Base-by-base conservation (phyloP, 2,113 vertebrate genomes). In the Leucosticte australis region DNA sequence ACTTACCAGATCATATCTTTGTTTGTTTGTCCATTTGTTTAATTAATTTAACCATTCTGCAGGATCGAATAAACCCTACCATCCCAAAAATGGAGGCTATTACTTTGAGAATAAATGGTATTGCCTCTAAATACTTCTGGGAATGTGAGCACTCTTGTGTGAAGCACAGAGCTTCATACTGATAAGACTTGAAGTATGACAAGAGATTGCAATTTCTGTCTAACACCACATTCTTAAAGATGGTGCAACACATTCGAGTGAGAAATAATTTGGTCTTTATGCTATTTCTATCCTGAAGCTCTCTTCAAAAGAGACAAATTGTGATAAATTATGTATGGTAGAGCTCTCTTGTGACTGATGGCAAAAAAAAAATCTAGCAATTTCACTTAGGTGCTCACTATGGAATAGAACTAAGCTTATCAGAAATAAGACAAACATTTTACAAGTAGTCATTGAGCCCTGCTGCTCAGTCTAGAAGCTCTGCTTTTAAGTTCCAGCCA, bases 401-500 rank as follows among this genome's bases (percentile, higher is more conserved):
- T 87, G 42, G 75, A 90, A 73, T 27, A 62, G 77, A 92, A 71
- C 35, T 1, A 1, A 35, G 9, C 24, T 57, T 76, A 70, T 39
- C 53, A 35, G 47, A 89, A 76, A 42, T n/a, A 68, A 90, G 89
- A 87, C 23, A 83, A 90, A 86, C 44, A 18, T 23, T 91, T 73
- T 41, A 74, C 41, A 76, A 9, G 62, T 74, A 13, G 67, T 78
- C 68, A 85, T 50, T 41, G 23, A 81, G 39, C 22, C 27, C 65
- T 73, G 39, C 63, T 78, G 9, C 50, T 89, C 57, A 85, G 73
- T 68, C 50, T 75, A 71, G 42, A 90, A 84, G 47, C 77, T 91
- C 65, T 83, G 42, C n/a, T 96, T 96, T 92, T 60, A 60, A 84
- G 28, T 94, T 95, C 19, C 81, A 92, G 67, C 44, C 71, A 96